Base-by-base conservation (phyloP, 92 coral and sea anemone genomes). In the Bergia puertoricense region DNA sequence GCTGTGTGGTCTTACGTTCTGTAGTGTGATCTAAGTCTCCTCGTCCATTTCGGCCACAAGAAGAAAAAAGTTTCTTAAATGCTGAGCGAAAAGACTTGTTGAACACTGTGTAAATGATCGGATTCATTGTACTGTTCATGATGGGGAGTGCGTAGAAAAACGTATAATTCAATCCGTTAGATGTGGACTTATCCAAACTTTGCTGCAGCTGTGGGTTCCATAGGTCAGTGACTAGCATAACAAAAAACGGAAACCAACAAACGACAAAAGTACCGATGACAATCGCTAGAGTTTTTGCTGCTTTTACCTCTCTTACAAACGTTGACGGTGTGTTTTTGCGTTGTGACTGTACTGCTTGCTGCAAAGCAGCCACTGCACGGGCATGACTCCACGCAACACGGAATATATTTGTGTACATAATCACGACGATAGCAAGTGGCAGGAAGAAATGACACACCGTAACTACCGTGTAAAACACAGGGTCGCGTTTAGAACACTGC, bases 211-310 rank as follows among this genome's bases (percentile, higher is more conserved):
- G 20, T 42, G 79, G 67, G 18, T 22, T 59, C 98, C 98, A 96
- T 42, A 95, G 39, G 37, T 91, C 86, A 22, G 92, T 72, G 62
- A 89, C 85, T 14, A 93, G 69, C 8, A 93, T 62, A 0, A 92
- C 81, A 72, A 93, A 91, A 54, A 96, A 92, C 16, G 99, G 99
- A 23, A 95, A 91, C 99, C 99, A 96, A 14, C 96, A 96, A 51
- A 96, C 77, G 18, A 94, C 91, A 57, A 96, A 96, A 0, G 97
- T 95, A 6, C 99, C 96, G 45, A 96, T 90, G 68, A 96, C 98
- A 79, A 96, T 88, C 23, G 98, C 99, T 48, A 96, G 89, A 6
- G 96, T 95, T 88, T 96, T 96, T 66, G 99, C 98, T 4, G 99
- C 99, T 86, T 96, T 96, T 7, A 96, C 93, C 85, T 96, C 99